A percentile compares a stretch with the other conserved stretches of the same genome.
Conservation (phyloP, 2,888 invertebrate genomes). For the Steinernema scapterisci region DNA sequence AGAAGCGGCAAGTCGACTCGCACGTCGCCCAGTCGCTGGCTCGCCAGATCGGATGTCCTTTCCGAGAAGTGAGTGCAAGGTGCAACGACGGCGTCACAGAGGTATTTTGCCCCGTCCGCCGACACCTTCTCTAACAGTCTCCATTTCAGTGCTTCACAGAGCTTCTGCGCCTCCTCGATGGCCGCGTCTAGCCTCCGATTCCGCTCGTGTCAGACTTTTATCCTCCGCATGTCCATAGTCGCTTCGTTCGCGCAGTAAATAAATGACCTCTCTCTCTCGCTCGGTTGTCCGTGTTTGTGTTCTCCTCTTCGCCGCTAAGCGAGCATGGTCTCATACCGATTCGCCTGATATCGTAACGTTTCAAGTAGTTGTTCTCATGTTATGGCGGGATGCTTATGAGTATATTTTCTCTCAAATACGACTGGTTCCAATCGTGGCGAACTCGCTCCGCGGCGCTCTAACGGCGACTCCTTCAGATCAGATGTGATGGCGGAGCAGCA, state of each 20-base stretch:
- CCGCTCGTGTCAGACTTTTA: constrained; percentile 12
- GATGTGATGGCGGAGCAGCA: constrained; percentile 20
- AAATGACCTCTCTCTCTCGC: background rate
- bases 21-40: background rate
- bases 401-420: constrained; percentile 20
- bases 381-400: constrained; percentile 26
- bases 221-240: background rate
- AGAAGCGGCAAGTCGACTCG: background rate
- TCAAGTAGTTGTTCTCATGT: constrained; percentile 26
- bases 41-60: constrained; percentile 13
- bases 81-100: constrained; percentile 20
- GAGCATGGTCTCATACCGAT: constrained; percentile 14
- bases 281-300: background rate
- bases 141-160: background rate
- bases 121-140: background rate
- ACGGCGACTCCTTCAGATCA: background rate
- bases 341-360: constrained; percentile 26
- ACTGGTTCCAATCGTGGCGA: constrained; percentile 14
- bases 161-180: constrained; percentile 12
- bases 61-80: constrained; percentile 24
- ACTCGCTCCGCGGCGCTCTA: background rate
- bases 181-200: background rate
- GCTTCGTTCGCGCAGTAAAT: too few species aligned
- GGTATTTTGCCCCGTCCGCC: background rate
- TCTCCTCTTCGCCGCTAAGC: background rate